Base-by-base conservation (phyloP, 2,888 invertebrate genomes). In the Mesorhabditis spiculigera region DNA sequence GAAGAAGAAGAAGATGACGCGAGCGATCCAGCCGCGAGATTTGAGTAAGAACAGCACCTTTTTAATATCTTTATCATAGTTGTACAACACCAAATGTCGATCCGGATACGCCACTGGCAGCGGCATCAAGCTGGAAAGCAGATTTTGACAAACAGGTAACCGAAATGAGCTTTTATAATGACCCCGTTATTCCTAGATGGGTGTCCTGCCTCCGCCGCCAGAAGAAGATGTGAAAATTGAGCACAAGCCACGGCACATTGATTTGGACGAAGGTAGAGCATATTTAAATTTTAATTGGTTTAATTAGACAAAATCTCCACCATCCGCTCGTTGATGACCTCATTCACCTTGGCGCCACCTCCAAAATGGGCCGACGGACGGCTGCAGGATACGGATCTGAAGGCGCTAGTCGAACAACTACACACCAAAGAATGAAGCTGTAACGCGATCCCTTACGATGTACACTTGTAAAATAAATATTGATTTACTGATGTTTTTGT, bases 331-430 rank as follows among this genome's bases (percentile, higher is more conserved):
- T 73, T 75, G 10, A 78, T 77, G 76, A 66, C 73, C 3, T 67
- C 70, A 8, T 73, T 80, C 13, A 63, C 65, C 4, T 61, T 80
- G 10, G 73, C 75, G 5, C 75, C 79, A 0, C 75, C 75, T 13
- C 73, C 80, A 0, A 76, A 77, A 45, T 79, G 75, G 68, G 75
- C 65, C 28, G 78, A 79, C 68, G 45, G 62, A 44, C 73, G 76
- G 66, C 41, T 78, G 4, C 43, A 72, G 44, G 70, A 73, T 41
- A 50, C 45, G 13, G 73, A 72, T 10, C 45, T 72, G 28, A 28
- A 28, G 28, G 28, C 28, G 28, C 28, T 28, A 28, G 28, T 28
- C 28, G 28, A 28, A 28, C 28, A 28, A 28, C 28, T 28, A 28
- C 28, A 28, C 28, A 28, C 28, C 28, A 28, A 28, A 28, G 28